Percentiles rank a stretch among this genome's conserved stretches.
phyloP scores from a whole-genome alignment of 2,888 invertebrate species.

The Isoperla grammatica region DNA sequence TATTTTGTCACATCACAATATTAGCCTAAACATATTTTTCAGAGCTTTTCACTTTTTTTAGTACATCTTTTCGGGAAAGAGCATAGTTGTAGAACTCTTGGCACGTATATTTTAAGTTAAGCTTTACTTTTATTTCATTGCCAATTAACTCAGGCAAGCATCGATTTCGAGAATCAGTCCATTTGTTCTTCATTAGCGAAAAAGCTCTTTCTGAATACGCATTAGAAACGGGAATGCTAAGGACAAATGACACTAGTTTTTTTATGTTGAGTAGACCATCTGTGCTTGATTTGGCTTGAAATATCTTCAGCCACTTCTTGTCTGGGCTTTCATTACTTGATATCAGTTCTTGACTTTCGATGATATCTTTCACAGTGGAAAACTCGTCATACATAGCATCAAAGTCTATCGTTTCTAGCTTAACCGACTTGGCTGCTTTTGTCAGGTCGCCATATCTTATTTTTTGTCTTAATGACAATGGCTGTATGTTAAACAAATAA shows the following conservation, averaged over 20 bases:
- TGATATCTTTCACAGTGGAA: not conserved
- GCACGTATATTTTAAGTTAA: not conserved
- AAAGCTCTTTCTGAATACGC: not conserved
- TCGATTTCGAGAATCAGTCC: slow-evolving; percentile 3
- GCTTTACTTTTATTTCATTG: slow-evolving; percentile 6
- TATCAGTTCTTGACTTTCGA: not conserved
- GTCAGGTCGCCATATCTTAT: slow-evolving; percentile 5
- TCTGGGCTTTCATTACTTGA: not conserved
- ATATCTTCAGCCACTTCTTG: not conserved
- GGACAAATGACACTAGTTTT: not conserved
- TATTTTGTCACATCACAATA: too few relatives aligned
- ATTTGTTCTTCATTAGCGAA: slow-evolving; percentile 3
- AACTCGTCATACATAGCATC: slow-evolving; percentile 3
- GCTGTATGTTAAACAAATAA: slow-evolving; percentile 9
- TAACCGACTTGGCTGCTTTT: slow-evolving; percentile 8
- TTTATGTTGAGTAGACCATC: not conserved
- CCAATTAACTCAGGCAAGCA: slow-evolving; percentile 1
- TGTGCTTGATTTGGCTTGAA: not conserved
- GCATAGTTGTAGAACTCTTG: not conserved
- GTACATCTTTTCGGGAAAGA: not conserved
- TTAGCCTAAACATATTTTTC: not conserved
- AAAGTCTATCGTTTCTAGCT: slow-evolving; percentile 6
- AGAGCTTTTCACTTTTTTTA: not conserved
- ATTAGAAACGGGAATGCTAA: not conserved
- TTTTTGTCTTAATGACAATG: slow-evolving; percentile 1